Evolutionary conservation across 1,140 invertebrate species (phyloP), one percentile per base, ranked within the genome.

Genomic region (Atta colombica): DNA sequence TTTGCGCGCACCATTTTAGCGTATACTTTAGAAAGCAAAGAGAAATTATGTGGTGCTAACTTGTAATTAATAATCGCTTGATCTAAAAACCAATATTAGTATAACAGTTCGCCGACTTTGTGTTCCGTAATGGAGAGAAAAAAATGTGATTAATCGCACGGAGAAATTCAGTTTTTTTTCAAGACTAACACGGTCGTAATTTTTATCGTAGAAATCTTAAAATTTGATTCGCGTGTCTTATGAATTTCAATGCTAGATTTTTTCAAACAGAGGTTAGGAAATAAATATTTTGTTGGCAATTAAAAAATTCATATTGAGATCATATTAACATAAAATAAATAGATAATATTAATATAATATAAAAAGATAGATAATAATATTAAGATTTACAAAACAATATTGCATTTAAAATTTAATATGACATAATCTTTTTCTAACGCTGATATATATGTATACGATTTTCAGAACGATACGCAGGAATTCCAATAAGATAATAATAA

Each of bases 11-110:
- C 69, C 58, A 75, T 75, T 84, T 84, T 75, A 84, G 45, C 55
- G 45, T 45, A 25, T 61, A 61, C 69, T 84, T 84, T 84, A 84
- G 80, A 84, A 84, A 84, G 80, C 80, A 84, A 75, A n/a, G 69
- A 74, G 80, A 84, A 84, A 84, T 84, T 45, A 75, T 21, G 74
- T 14, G 69, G 31, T 84, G 45, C 68, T 28, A 61, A 75, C 14
- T 61, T 75, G 31, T 39, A 84, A 81, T 81, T 81, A 81, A 53
- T 35, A 81, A 58, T 71, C 28, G 31, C 39, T 75, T 51, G 69
- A 84, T 84, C 78, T 81, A 71, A 81, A 81, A 71, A 71, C 6
- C 21, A 55, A 69, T 80, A 31, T 80, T 28, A 25, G 1, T 65
- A 45, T 45, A 45, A 45, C 14, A 51, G 49, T 51, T 51, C 18